phyloP scores from a whole-genome alignment of 37 sponge, comb jelly and placozoan genomes.

The Crambe crambe region DNA sequence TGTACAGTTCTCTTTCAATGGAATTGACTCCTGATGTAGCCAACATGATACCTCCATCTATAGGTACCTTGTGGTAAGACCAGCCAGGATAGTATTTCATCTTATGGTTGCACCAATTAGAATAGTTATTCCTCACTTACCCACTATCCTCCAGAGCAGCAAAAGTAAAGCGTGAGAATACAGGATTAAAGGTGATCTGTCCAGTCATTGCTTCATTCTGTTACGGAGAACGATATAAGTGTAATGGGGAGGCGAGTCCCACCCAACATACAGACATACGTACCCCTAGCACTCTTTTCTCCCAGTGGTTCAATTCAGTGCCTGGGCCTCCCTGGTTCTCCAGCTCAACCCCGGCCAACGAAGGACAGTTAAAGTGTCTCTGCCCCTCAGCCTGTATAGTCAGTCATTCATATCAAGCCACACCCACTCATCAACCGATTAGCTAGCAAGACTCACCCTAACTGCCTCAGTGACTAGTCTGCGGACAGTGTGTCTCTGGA shows the following conservation, averaged over 20 bases:
- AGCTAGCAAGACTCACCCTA: slow-evolving; percentile 36
- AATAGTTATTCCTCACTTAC: slow-evolving; percentile 27
- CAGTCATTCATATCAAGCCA: not conserved
- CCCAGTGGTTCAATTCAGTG: slow-evolving; percentile 76
- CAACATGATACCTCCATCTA: too few species aligned
- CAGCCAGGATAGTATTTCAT: too few species aligned
- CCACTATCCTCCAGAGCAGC: slow-evolving; percentile 81
- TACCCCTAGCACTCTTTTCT: slow-evolving; percentile 77
- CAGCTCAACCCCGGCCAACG: slow-evolving; percentile 69
- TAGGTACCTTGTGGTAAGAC: too few species aligned
- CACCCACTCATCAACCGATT: not conserved
- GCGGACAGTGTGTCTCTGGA: slow-evolving; percentile 26
- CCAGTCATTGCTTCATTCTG: slow-evolving; percentile 93
- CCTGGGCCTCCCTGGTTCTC: slow-evolving; percentile 85
- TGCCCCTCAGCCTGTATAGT: slow-evolving; percentile 49
- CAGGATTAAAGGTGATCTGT: slow-evolving; percentile 62
- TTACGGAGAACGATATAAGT: not conserved
- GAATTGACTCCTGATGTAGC: too few species aligned
- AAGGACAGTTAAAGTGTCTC: slow-evolving; percentile 69
- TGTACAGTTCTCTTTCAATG: too few species aligned
- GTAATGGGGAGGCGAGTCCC: not conserved
- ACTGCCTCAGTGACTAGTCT: slow-evolving; percentile 61
- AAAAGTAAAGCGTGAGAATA: slow-evolving; percentile 64
- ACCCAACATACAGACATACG: too few species aligned
- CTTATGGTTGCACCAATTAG: too few species aligned